A percentile compares a stretch with the other conserved stretches of the same genome.
These are phyloP conservation scores for Ceratina japonica DNA, from an alignment of 1,140 invertebrate species.

Conservation along the genomic window DNA sequence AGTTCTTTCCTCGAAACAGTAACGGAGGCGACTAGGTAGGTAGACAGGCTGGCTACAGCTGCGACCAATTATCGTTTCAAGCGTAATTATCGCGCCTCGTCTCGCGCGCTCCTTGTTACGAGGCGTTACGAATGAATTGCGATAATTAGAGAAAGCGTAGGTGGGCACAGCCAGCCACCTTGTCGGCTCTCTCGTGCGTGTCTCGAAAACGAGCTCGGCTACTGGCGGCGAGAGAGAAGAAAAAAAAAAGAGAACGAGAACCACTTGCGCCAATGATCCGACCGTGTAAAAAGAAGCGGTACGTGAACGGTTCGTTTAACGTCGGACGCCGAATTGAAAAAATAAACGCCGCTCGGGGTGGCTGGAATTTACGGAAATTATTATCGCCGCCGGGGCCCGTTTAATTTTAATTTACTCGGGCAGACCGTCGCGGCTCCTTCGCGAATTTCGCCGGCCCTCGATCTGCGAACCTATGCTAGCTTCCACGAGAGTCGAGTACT, in stretches of 20 bases:
- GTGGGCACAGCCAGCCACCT: neutral
- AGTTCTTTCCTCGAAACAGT: neutral
- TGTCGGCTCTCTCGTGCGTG: neutral
- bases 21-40: no score
- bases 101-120: slow-evolving; percentile 23
- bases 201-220: no score
- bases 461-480: no score
- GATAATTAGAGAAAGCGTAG: slow-evolving; percentile 60
- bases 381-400: neutral
- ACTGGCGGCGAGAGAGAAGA: neutral
- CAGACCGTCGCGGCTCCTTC: neutral
- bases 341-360: neutral
- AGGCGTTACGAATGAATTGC: slow-evolving; percentile 48
- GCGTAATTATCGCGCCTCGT: slow-evolving; percentile 45
- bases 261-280: neutral
- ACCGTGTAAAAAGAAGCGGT: neutral
- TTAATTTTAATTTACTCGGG: slow-evolving; percentile 25
- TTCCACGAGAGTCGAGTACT: no score
- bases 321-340: no score
- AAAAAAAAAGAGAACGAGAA: neutral
- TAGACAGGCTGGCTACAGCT: slow-evolving; percentile 1
- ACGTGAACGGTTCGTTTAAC: no score
- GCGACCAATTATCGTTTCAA: slow-evolving; percentile 53
- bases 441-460: neutral
- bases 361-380: slow-evolving; percentile 9